Conservation (phyloP, 2,888 invertebrate genomes). For the Dryocosmus kuriphilus region DNA sequence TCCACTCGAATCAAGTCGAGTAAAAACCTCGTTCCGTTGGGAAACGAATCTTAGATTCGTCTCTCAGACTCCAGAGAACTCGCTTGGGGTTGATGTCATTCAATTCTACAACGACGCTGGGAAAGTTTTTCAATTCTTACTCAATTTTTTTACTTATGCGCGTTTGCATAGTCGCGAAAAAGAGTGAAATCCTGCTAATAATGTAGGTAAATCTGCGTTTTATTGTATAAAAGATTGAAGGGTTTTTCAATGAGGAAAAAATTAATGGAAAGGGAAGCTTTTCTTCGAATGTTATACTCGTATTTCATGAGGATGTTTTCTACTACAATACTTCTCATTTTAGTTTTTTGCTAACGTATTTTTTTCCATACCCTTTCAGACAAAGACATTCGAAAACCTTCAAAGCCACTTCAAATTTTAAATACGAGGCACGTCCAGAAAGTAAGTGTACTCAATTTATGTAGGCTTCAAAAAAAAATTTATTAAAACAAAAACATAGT, state of each 20-base stretch:
- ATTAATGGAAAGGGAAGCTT: background rate
- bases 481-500: too few species aligned
- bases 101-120: constrained; percentile 15
- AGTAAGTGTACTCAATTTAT: too few species aligned
- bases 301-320: too few species aligned
- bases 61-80: constrained; percentile 45
- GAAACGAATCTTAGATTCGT: constrained; percentile 52
- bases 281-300: background rate
- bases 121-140: constrained; percentile 1
- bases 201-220: background rate
- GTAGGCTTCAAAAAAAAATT: too few species aligned
- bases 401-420: too few species aligned
- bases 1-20: constrained; percentile 46
- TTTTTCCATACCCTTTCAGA: too few species aligned
- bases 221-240: too few species aligned
- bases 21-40: constrained; percentile 48
- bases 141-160: background rate
- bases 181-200: background rate
- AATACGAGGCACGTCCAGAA: too few species aligned
- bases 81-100: constrained; percentile 40
- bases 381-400: too few species aligned
- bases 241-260: background rate
- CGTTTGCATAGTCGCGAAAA: background rate
- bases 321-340: too few species aligned
- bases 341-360: too few species aligned